Percentiles rank a stretch among this genome's conserved stretches.
Conservation (phyloP, 2,888 invertebrate genomes). For the Helleia helle region DNA sequence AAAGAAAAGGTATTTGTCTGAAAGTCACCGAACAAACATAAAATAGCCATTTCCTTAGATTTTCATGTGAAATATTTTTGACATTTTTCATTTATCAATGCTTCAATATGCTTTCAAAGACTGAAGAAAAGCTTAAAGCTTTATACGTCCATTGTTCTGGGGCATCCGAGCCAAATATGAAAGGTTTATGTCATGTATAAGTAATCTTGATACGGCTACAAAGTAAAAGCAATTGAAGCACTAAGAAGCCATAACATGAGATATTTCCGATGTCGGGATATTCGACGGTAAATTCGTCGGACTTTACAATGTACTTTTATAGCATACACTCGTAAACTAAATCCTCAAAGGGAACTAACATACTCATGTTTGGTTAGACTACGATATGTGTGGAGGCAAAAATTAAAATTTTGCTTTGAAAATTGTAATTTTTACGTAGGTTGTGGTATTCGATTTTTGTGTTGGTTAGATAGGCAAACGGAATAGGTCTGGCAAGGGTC, state of each 20-base stretch:
- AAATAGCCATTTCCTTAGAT: too few relatives aligned
- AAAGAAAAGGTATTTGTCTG: too few relatives aligned
- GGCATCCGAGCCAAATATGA: conserved; percentile 12
- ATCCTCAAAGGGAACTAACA: conserved; percentile 47
- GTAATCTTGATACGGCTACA: conserved; percentile 18
- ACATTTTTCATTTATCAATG: too few relatives aligned
- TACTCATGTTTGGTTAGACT: conserved; percentile 20
- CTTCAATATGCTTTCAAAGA: too few relatives aligned
- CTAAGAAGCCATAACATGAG: conserved; percentile 25
- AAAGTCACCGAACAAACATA: too few relatives aligned
- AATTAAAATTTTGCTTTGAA: conserved; percentile 3
- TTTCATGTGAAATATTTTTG: too few relatives aligned
- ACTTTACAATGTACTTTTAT: conserved; percentile 41
- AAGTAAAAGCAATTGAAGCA: conserved; percentile 25
- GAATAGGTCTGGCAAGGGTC: too few relatives aligned
- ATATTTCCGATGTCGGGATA: conserved; percentile 24
- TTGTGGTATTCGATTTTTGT: too few relatives aligned
- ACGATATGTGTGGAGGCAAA: conserved; percentile 20
- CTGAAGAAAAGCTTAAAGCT: not conserved
- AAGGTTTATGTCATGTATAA: conserved; percentile 13
- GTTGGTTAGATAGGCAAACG: too few relatives aligned
- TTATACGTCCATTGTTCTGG: not conserved
- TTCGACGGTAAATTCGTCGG: conserved; percentile 34
- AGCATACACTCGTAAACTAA: conserved; percentile 37
- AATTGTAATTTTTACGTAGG: too few relatives aligned